Base-by-base conservation (phyloP, 2,888 invertebrate species). In the Diplolepis rosae region DNA sequence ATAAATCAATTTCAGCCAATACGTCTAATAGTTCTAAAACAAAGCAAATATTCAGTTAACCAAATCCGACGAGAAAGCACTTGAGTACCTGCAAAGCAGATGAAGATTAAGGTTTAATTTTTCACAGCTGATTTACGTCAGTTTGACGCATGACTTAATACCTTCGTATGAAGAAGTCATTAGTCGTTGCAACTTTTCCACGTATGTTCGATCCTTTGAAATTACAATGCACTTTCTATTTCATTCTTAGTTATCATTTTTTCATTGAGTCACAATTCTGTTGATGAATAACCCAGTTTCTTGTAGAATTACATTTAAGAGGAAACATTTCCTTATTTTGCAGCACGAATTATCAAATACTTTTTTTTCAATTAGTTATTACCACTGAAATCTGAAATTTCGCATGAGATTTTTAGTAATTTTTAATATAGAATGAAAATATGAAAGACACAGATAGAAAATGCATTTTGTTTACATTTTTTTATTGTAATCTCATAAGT, bases 151-250 rank as follows among this genome's bases (percentile, higher is more conserved):
- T 5, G 45, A 56, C 24, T 56, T 56, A 56, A 32, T 7, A 27
- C 51, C 13, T 35, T 35, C 18, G 18, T 35, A 22, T 22, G 56
- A 11, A 22, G 56, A n/a, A 13, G 39, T 56, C 56, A 56, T 35
- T 56, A 56, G 24, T 35, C 56, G 56, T 22, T n/a, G 35, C 18
- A 35, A 56, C 35, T 39, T 13, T 56, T 56, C 56, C 56, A 39
- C 4, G 35, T 39, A 22, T 24, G 24, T 56, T 56, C 35, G 35
- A 39, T 56, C 56, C 52, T 52, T 9, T 50, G 22, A 24, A 24
- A 50, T 50, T 18, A 22, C 27, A 52, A 28, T 30, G n/a, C 28
- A 52, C 5, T 52, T 6, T 52, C 27, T 6, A n/a, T 56, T 56
- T 56, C 22, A 32, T 32, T 56, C 35, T 35, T 56, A 22, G 35